Evolutionary conservation across 37 sponge, comb jelly and placozoan genomes (phyloP).

Genomic region (Chondrilla cf. caribensis): DNA sequence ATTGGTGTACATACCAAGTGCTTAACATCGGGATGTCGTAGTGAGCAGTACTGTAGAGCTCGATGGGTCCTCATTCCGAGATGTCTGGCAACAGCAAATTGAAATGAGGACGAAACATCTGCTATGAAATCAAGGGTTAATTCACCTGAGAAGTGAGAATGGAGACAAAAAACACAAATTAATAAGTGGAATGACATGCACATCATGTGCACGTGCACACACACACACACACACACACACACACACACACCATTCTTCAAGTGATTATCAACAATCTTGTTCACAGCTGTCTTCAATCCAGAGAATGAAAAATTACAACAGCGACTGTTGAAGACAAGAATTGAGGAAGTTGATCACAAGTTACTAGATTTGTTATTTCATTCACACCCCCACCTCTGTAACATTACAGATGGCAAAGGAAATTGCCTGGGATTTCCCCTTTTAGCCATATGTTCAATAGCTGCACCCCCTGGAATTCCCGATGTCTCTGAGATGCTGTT

Average conservation of each 20-base stretch:
- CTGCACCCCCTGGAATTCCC: conserved; percentile 64
- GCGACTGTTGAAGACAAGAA: conserved; percentile 10
- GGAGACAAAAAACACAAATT: no score
- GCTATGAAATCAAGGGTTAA: conserved; percentile 15
- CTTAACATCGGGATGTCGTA: neutral
- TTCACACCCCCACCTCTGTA: conserved; percentile 24
- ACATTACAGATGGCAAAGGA: conserved; percentile 37
- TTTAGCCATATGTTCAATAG: conserved; percentile 59
- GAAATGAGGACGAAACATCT: conserved; percentile 64
- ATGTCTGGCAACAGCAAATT: conserved; percentile 45
- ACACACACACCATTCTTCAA: neutral
- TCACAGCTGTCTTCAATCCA: conserved; percentile 57
- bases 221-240: no score
- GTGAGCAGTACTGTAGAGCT: conserved; percentile 41
- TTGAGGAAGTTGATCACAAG: neutral
- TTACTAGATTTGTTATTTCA: neutral
- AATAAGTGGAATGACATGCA: no score
- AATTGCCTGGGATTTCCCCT: conserved; percentile 34
- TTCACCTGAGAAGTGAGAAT: neutral
- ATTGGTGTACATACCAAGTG: conserved; percentile 33
- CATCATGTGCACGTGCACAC: no score
- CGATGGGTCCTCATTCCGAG: conserved; percentile 37
- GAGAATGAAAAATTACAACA: conserved; percentile 77
- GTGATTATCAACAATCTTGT: neutral
- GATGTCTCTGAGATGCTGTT: conserved; percentile 45